These are phyloP conservation scores for Leptopilina drosophilae DNA, from an alignment of 2,888 invertebrate genomes.

Conservation along the genomic window DNA sequence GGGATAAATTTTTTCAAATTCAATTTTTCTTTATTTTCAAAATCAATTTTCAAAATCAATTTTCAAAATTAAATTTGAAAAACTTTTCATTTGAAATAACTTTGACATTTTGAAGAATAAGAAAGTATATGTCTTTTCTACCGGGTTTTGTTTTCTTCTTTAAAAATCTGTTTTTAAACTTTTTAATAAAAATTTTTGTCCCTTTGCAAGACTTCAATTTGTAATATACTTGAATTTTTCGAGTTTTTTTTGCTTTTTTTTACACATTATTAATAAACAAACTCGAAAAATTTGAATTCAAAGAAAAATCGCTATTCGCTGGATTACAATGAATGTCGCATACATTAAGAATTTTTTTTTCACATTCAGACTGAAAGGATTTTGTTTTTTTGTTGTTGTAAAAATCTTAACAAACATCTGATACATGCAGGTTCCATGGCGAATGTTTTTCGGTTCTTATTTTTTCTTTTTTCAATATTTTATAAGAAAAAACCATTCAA, in stretches of 20 bases:
- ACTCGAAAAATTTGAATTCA: conserved; percentile 6
- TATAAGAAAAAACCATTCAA: conserved; percentile 47
- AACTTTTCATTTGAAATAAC: background rate
- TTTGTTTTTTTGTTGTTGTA: conserved; percentile 3
- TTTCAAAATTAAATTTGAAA: background rate
- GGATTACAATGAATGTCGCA: conserved; percentile 3
- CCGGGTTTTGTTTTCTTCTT: background rate
- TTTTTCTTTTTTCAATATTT: background rate
- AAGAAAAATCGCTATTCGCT: conserved; percentile 12
- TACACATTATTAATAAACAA: background rate
- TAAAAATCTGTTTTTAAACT: background rate
- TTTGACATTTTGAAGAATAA: conserved; percentile 14
- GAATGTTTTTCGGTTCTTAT: background rate
- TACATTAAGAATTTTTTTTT: conserved; percentile 16
- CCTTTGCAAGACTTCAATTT: conserved; percentile 12
- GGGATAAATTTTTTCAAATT: background rate
- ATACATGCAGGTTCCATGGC: conserved; percentile 43
- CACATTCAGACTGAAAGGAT: conserved; percentile 24
- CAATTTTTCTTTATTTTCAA: background rate
- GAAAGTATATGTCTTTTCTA: conserved; percentile 9
- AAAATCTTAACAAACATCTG: conserved; percentile 23
- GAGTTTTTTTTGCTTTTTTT: background rate
- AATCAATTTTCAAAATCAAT: too few species aligned
- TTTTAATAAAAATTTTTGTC: background rate
- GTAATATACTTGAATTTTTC: background rate